Evolutionary conservation across 2,797 vertebrate species (phyloP).

Genomic region (Sternotherus odoratus): DNA sequence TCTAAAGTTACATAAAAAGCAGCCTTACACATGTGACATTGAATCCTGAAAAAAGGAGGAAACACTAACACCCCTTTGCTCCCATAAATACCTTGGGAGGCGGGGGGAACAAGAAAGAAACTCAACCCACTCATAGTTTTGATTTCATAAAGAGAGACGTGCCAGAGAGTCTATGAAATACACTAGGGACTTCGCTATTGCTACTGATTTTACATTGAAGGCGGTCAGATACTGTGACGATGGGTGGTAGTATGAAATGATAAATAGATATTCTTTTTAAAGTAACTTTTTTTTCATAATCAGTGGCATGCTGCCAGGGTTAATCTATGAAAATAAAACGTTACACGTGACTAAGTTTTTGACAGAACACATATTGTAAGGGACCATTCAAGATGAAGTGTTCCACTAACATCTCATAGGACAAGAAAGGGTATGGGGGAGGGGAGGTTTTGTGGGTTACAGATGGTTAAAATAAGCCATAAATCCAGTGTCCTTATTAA

Average conservation of each 20-base stretch:
- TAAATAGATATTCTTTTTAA: background rate
- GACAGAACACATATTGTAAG: background rate
- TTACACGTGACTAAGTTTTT: background rate
- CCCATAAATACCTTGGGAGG: background rate
- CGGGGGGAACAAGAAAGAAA: background rate
- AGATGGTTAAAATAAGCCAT: background rate
- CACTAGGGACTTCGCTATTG: background rate
- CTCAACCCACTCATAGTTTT: background rate
- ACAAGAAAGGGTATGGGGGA: no score
- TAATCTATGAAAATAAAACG: background rate
- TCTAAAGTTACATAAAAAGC: background rate
- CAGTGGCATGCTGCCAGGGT: background rate
- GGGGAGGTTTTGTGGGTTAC: background rate
- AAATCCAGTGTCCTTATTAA: background rate
- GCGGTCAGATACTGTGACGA: background rate
- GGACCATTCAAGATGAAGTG: background rate
- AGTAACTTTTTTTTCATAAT: rapidly evolving
- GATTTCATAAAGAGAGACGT: background rate
- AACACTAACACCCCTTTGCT: background rate
- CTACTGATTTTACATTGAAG: background rate
- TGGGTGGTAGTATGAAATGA: background rate
- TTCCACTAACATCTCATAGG: background rate
- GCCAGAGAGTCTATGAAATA: background rate
- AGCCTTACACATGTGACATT: background rate
- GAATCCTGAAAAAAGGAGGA: background rate